Base-by-base conservation (phyloP, 2,888 invertebrate genomes). In the Beris chalybata region DNA sequence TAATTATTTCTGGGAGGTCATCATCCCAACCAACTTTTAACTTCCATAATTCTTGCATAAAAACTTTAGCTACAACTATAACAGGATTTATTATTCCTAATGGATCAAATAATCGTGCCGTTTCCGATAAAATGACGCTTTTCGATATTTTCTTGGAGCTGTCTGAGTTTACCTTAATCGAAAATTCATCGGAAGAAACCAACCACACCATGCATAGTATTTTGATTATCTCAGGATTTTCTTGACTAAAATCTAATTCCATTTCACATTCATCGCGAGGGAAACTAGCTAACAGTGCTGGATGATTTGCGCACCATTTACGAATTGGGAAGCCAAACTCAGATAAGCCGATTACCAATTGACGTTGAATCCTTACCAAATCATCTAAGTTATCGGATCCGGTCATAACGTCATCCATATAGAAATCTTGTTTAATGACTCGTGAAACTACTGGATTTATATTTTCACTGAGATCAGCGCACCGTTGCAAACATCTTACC, bases 401-500 rank as follows among this genome's bases (percentile, higher is more conserved):
- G 78, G 79, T 81, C 76, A 76, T 74, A 72, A 69, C 70, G 71
- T 74, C 78, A 80, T 81, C 81, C 78, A 78, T 78, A 79, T 77
- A 79, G 74, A 77, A 76, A 76, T 82, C 81, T 81, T 81, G 82
- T 79, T 78, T 74, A 74, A 77, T 76, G 78, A 73, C 75, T 79
- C 78, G 79, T 78, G 77, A 76, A 75, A 72, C 75, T 77, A 75
- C 81, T 82, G 82, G 81, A 78, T 78, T 81, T 81, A 77, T 80
- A 81, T 81, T 82, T 81, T 81, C 77, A 76, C 77, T 78, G 81
- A 82, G 82, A 81, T 76, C 77, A 74, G 76, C 76, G 75, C 74
- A 63, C 74, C 72, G 74, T 74, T 74, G 75, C 78, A 76, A 75
- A 72, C 71, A 73, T 71, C 74, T 74, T 74, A 73, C 73, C 74